These are phyloP conservation scores for Mormyrus hasselquistii DNA, from an alignment of 2,797 vertebrate genomes.

Conservation along the genomic window DNA sequence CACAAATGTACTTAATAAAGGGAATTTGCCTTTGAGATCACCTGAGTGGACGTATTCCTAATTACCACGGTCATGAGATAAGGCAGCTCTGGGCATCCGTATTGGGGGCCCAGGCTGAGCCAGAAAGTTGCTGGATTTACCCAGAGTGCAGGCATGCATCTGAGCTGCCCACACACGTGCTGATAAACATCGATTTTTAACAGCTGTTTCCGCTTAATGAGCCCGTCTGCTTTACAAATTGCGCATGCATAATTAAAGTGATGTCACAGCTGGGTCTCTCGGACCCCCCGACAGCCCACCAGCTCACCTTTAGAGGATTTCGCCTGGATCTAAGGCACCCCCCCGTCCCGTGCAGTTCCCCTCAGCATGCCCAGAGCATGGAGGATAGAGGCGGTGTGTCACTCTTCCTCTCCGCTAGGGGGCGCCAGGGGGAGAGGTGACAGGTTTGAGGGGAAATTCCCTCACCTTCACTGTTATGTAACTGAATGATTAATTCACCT, in stretches of 20 bases:
- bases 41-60: conserved; percentile 39
- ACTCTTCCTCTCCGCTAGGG: background rate
- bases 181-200: conserved; percentile 39
- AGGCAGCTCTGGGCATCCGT: conserved; percentile 53
- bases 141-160: background rate
- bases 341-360: background rate
- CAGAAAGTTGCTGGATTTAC: background rate
- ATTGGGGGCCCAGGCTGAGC: conserved; percentile 15
- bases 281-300: background rate
- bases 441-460: background rate
- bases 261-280: conserved; percentile 17
- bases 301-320: background rate
- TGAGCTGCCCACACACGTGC: background rate
- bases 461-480: background rate
- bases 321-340: background rate
- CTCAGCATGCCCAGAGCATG: background rate
- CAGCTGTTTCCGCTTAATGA: conserved; percentile 37
- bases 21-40: conserved; percentile 55
- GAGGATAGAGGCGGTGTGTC: background rate
- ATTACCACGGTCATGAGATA: conserved; percentile 57
- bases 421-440: background rate
- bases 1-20: conserved; percentile 50
- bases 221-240: conserved; percentile 33
- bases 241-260: conserved; percentile 31
- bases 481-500: background rate